These are phyloP conservation scores for Mylabris sibirica DNA, from an alignment of 2,888 invertebrate genomes.

Conservation along the genomic window DNA sequence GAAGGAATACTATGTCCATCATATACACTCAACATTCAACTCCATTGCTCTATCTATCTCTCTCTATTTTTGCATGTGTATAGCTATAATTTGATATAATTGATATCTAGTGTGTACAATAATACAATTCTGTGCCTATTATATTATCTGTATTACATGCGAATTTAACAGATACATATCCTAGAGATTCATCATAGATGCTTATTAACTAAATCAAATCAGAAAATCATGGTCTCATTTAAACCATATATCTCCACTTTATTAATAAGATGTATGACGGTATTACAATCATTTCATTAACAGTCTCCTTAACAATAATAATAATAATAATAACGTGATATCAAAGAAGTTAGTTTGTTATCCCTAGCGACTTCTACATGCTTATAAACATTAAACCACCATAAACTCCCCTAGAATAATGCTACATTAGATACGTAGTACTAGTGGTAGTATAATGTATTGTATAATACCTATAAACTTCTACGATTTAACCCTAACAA, in stretches of 20 bases:
- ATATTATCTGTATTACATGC: not conserved
- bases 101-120: not conserved
- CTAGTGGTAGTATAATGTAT: slow-evolving; percentile 33
- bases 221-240: not conserved
- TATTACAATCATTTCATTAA: slow-evolving; percentile 39
- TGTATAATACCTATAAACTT: slow-evolving; percentile 22
- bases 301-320: slow-evolving; percentile 32
- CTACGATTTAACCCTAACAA: slow-evolving; percentile 38
- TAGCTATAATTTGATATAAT: not conserved
- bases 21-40: not conserved
- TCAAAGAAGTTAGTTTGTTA: slow-evolving; percentile 34
- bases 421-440: not conserved
- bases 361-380: slow-evolving; percentile 33
- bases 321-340: slow-evolving; percentile 35
- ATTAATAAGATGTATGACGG: slow-evolving; percentile 42
- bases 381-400: slow-evolving; percentile 22
- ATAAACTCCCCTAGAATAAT: slow-evolving; percentile 36
- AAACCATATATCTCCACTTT: slow-evolving; percentile 20
- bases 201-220: slow-evolving; percentile 16
- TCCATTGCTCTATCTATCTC: not conserved
- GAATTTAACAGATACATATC: not conserved
- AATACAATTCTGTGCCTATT: slow-evolving; percentile 4
- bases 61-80: not conserved
- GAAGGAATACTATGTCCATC: not conserved
- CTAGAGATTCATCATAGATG: not conserved